Base-by-base conservation (phyloP, 2,888 invertebrate species). In the Scaptomyza parva region DNA sequence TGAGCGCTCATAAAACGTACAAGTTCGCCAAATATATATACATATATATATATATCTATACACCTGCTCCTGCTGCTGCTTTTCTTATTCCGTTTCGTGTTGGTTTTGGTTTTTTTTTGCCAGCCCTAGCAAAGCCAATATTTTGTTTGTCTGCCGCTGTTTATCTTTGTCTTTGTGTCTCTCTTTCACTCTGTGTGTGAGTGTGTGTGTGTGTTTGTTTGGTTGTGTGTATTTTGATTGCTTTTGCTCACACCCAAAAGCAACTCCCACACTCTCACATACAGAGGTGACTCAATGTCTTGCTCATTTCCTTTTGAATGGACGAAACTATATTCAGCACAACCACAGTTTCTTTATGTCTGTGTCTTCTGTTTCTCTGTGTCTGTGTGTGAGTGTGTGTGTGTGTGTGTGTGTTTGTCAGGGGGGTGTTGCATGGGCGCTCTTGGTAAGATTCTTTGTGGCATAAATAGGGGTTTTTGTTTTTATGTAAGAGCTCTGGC, bases 231-330 rank as follows among this genome's bases (percentile, higher is more conserved):
- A 64, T 86, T 84, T 84, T 84, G 84, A 84, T 84, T 82, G 82
- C 82, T 82, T 82, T 86, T 84, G 37, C 74, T 65, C 78, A 69
- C 65, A 54, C 75, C 47, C 39, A 30, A 22, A 44, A 33, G 6
- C 35, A 12, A 43, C 14, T 26, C 40, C 35, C 40, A 43, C 43
- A 52, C 41, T 61, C 51, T 47, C 48, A 60, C 51, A 51, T 45
- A 41, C 51, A 65, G 78, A 84, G 84, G 84, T 84, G 84, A 84
- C 84, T 84, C 84, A 84, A 82, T 79, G 80, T 86, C 86, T 81
- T 78, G 79, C 72, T 85, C 83, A 80, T 82, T 73, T 82, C 76
- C 83, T 77, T 77, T 76, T 33, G 77, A 54, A 59, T 68, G 61
- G 62, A 60, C 58, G 70, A 75, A 81, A 82, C 85, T 85, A 81